Conservation (phyloP, 1,140 invertebrate genomes). For the Frieseomelitta varia region DNA sequence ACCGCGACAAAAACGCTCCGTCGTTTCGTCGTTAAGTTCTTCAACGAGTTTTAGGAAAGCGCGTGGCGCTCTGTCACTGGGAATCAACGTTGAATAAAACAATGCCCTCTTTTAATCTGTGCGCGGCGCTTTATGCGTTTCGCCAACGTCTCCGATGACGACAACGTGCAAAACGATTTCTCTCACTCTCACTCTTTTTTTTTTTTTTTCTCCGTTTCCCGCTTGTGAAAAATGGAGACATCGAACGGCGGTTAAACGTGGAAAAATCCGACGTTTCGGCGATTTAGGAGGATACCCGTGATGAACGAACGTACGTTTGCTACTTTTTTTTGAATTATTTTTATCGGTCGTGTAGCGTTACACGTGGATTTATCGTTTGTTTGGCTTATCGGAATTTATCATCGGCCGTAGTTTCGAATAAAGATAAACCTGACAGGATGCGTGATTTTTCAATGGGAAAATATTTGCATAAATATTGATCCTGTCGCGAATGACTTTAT, state of each 20-base stretch:
- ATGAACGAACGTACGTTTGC: not conserved
- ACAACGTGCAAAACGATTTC: not conserved
- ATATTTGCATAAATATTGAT: not conserved
- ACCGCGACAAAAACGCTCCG: conserved; percentile 6
- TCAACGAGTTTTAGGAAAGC: not conserved
- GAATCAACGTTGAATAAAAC: conserved; percentile 15
- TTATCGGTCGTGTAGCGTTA: not conserved
- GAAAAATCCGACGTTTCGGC: conserved; percentile 12
- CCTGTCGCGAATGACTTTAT: not conserved
- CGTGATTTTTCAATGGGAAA: not conserved
- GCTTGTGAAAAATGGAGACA: conserved; percentile 15
- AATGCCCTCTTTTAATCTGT: conserved; percentile 31
- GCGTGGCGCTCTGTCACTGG: not conserved
- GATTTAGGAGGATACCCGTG: conserved; percentile 7
- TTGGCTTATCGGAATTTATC: conserved; percentile 22
- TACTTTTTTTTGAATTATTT: conserved; percentile 26
- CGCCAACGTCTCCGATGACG: not conserved
- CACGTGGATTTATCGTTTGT: not conserved
- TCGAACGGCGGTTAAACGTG: conserved; percentile 13
- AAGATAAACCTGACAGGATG: conserved; percentile 1
- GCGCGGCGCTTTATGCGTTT: not conserved
- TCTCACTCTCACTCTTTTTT: too few relatives aligned
- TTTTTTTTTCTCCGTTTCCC: not conserved
- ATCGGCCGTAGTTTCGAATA: not conserved
- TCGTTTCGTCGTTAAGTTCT: conserved; percentile 28